Conservation (phyloP, 2,888 invertebrate genomes). For the Tineola bisselliella region DNA sequence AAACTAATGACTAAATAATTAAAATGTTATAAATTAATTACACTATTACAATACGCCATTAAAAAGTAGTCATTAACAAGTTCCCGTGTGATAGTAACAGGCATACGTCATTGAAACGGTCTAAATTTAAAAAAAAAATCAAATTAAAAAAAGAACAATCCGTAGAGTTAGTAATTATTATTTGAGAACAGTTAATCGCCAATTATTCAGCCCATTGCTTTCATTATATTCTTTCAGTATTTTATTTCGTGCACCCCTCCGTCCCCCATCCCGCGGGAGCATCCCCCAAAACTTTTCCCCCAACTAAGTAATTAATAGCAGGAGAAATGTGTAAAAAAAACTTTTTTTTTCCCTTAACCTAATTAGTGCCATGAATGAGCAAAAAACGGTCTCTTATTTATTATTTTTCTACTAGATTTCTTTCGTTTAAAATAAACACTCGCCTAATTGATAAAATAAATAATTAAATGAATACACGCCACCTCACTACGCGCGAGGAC, state of each 20-base stretch:
- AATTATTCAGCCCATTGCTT: constrained; percentile 5
- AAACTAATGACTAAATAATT: too few species aligned
- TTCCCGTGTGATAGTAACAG: too few species aligned
- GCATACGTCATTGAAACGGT: too few species aligned
- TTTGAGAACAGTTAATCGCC: background rate
- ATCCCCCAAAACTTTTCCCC: background rate
- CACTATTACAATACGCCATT: too few species aligned
- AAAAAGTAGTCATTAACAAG: too few species aligned
- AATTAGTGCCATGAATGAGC: background rate
- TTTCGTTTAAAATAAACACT: background rate
- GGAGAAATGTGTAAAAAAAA: background rate
- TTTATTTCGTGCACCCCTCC: background rate
- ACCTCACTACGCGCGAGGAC: too few species aligned
- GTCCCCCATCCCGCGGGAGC: background rate
- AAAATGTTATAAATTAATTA: too few species aligned
- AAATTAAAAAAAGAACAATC: background rate
- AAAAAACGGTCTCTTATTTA: background rate
- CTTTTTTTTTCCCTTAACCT: background rate
- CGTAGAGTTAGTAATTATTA: background rate
- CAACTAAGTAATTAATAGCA: constrained; percentile 3
- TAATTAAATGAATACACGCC: too few species aligned
- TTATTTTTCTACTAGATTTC: background rate
- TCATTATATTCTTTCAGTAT: background rate
- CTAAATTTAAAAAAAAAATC: too few species aligned
- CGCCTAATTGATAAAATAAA: too few species aligned